Evolutionary conservation across 2,888 invertebrate genomes (phyloP).

Genomic region (Sisyra terminalis): DNA sequence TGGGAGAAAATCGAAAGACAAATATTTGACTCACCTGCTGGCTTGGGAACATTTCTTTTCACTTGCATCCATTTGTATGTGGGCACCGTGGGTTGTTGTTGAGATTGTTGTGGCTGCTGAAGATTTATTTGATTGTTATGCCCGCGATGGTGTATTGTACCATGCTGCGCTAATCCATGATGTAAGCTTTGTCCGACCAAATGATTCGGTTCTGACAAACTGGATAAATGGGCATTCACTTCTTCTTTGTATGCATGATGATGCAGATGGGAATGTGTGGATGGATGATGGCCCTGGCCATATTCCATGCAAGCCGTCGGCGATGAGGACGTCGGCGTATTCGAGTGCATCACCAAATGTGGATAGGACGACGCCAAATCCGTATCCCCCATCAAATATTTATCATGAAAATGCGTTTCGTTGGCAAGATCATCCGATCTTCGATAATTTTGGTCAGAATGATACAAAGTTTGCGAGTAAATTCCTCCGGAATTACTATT

Average conservation of each 20-base stretch:
- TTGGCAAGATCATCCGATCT: constrained; percentile 31
- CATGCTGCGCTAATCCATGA: constrained; percentile 20
- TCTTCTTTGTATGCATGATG: constrained; percentile 35
- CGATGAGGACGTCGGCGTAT: constrained; percentile 16
- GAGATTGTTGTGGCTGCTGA: constrained; percentile 15
- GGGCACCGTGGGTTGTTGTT: constrained; percentile 49
- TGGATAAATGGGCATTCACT: too few relatives aligned
- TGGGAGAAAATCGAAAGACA: too few relatives aligned
- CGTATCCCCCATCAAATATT: constrained; percentile 31
- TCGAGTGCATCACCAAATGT: constrained; percentile 18
- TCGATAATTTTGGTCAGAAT: constrained; percentile 31
- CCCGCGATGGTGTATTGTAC: constrained; percentile 13
- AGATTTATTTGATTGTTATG: constrained; percentile 21
- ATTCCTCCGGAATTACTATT: constrained; percentile 21
- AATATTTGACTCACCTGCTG: constrained; percentile 49
- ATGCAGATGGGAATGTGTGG: too few relatives aligned
- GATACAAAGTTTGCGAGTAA: constrained; percentile 29
- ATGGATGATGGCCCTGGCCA: constrained; percentile 31
- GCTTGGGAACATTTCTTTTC: constrained; percentile 90
- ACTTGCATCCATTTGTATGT: constrained; percentile 99
- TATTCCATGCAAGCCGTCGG: constrained; percentile 40
- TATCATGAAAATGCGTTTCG: constrained; percentile 23
- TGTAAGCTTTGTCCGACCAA: constrained; percentile 22
- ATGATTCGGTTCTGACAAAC: too few relatives aligned
- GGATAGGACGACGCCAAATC: constrained; percentile 36